phyloP scores from a whole-genome alignment of 92 coral and sea anemone species.

The Heliopora coerulea region DNA sequence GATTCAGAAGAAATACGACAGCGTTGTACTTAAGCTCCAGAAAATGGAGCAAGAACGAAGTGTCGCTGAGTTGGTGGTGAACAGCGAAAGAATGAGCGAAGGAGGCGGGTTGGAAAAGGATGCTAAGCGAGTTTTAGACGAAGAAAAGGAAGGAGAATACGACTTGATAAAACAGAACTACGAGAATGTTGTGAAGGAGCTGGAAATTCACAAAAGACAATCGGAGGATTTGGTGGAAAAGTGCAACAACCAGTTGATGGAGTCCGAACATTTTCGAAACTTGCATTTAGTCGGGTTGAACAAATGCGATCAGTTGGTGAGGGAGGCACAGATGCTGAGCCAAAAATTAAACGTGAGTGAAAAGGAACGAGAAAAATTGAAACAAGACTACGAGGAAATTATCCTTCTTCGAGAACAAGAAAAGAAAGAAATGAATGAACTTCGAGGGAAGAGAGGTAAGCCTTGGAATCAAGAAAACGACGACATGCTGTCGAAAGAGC shows the following conservation, averaged over 20 bases:
- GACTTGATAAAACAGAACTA: conserved; percentile 24
- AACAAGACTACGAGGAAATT: conserved; percentile 93
- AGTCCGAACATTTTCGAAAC: conserved; percentile 79
- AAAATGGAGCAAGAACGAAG: conserved; percentile 77
- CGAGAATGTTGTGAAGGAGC: conserved; percentile 31
- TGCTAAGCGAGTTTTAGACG: too few species aligned
- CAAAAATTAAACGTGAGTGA: conserved; percentile 68
- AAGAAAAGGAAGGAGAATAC: conserved; percentile 29
- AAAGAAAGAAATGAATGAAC: conserved; percentile 73
- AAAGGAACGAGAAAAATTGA: conserved; percentile 69
- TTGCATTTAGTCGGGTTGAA: conserved; percentile 66
- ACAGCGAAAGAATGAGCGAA: not conserved
- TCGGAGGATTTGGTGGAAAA: conserved; percentile 72
- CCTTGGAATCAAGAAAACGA: conserved; percentile 53
- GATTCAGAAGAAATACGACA: conserved; percentile 78
- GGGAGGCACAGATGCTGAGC: conserved; percentile 78
- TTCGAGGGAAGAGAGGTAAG: conserved; percentile 61
- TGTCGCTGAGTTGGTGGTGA: conserved; percentile 55
- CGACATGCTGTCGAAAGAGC: conserved; percentile 60
- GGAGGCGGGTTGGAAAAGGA: not conserved
- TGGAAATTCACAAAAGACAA: conserved; percentile 70
- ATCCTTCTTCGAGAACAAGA: conserved; percentile 86
- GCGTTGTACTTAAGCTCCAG: conserved; percentile 63
- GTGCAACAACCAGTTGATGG: conserved; percentile 64
- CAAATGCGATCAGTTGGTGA: conserved; percentile 71